These are phyloP conservation scores for Rhagoletis pomonella DNA, from an alignment of 1,140 invertebrate genomes.

Conservation along the genomic window DNA sequence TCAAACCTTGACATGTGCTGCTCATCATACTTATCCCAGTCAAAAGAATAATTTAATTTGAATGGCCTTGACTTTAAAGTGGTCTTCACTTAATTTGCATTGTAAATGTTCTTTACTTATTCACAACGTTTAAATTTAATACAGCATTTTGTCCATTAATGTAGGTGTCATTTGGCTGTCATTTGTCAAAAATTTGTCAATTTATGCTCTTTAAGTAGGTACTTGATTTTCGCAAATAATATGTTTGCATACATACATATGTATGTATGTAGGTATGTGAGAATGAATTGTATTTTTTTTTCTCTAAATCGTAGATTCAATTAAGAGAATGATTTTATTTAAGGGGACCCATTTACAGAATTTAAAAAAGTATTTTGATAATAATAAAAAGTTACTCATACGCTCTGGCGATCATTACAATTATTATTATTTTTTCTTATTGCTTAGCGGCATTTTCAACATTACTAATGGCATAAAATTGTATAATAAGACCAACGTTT, in stretches of 20 bases:
- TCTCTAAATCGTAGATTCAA: too few species aligned
- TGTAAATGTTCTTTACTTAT: not conserved
- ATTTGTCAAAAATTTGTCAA: not conserved
- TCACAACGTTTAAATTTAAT: not conserved
- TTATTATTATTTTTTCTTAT: too few species aligned
- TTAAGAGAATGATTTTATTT: too few species aligned
- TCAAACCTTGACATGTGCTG: not conserved
- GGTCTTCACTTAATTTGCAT: not conserved
- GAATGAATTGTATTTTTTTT: too few species aligned
- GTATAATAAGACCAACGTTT: too few species aligned
- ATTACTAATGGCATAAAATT: too few species aligned
- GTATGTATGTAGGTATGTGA: too few species aligned
- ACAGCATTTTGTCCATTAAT: not conserved
- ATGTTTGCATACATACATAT: too few species aligned
- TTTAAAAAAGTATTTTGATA: too few species aligned
- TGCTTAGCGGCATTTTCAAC: too few species aligned
- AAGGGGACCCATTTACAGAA: too few species aligned
- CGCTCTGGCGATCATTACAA: not conserved
- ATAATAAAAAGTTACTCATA: not conserved
- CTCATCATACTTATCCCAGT: not conserved
- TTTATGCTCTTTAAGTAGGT: not conserved
- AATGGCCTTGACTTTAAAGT: not conserved
- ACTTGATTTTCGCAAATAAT: too few species aligned
- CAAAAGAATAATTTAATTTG: not conserved
- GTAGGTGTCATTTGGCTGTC: not conserved